phyloP scores from a whole-genome alignment of 2,113 vertebrate genomes.

The Morone saxatilis region DNA sequence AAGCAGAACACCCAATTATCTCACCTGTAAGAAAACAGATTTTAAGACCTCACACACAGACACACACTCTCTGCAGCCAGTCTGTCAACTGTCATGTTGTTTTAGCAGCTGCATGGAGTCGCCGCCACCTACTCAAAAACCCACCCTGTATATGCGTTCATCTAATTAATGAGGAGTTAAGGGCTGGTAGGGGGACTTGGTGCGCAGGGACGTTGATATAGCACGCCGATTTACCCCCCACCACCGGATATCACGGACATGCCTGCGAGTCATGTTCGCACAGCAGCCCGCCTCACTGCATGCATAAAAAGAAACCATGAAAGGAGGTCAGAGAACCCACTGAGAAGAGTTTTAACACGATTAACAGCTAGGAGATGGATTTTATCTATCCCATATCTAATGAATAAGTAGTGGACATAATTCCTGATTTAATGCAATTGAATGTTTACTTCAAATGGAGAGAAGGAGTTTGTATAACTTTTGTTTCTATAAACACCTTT shows the following conservation, averaged over 20 bases:
- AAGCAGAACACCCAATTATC: constrained; percentile 5
- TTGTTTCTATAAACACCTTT: background rate
- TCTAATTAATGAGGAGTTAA: constrained; percentile 73
- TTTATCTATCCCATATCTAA: constrained; percentile 43
- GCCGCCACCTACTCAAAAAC: constrained; percentile 25
- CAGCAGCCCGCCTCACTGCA: constrained; percentile 57
- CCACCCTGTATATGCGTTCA: constrained; percentile 28
- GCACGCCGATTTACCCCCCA: constrained; percentile 74
- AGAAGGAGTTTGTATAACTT: background rate
- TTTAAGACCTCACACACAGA: constrained; percentile 2
- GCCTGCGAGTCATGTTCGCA: constrained; percentile 68
- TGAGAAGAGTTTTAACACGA: constrained; percentile 54
- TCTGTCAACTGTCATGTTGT: constrained; percentile 60
- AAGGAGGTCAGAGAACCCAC: constrained; percentile 61
- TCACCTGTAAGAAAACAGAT: constrained; percentile 18
- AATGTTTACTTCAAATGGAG: background rate
- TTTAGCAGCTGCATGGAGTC: constrained; percentile 43
- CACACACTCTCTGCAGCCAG: constrained; percentile 4
- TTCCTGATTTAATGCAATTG: background rate
- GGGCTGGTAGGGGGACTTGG: constrained; percentile 32
- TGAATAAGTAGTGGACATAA: constrained; percentile 3
- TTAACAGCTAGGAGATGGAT: constrained; percentile 47
- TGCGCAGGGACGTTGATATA: constrained; percentile 67
- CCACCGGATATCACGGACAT: constrained; percentile 56
- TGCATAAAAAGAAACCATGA: constrained; percentile 42